Conservation (phyloP, 2,797 vertebrate species). For the Phyllotis vaccarum region DNA sequence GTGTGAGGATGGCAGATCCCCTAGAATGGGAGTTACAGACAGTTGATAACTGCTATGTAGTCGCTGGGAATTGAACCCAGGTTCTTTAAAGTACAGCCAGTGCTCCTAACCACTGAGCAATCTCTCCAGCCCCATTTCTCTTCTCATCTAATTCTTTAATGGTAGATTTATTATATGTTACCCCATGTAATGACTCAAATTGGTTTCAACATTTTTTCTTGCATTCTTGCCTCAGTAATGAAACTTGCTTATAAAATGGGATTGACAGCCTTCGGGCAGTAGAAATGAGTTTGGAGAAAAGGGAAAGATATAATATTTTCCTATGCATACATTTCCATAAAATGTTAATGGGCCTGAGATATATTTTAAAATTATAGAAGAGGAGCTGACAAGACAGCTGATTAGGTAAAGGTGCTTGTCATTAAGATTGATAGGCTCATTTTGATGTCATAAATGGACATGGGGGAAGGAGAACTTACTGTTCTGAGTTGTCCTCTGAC, state of each 20-base stretch:
- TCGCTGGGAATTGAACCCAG: no score
- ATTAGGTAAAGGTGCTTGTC: background rate
- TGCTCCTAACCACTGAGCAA: no score
- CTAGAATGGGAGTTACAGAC: no score
- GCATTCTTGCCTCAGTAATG: slow-evolving; percentile 45
- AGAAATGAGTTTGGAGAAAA: slow-evolving; percentile 52
- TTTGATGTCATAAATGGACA: no score
- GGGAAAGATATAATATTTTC: slow-evolving; percentile 23
- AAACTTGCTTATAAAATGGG: background rate
- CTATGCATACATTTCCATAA: slow-evolving; percentile 48
- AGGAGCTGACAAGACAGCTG: background rate
- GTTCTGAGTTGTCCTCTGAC: background rate
- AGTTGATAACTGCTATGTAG: no score
- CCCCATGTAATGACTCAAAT: slow-evolving; percentile 24
- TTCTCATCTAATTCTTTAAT: slow-evolving; percentile 54
- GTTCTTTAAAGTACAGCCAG: no score
- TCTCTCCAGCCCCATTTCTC: no score
- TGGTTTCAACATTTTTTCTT: slow-evolving; percentile 45
- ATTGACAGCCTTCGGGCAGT: background rate
- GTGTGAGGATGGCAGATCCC: no score
- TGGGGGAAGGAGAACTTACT: background rate
- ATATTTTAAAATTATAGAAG: background rate
- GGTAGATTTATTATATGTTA: slow-evolving; percentile 10
- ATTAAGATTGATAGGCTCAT: background rate
- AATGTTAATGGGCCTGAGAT: slow-evolving; percentile 1